These are phyloP conservation scores for Engraulis encrasicolus DNA, from an alignment of 2,113 vertebrate genomes.

Conservation along the genomic window DNA sequence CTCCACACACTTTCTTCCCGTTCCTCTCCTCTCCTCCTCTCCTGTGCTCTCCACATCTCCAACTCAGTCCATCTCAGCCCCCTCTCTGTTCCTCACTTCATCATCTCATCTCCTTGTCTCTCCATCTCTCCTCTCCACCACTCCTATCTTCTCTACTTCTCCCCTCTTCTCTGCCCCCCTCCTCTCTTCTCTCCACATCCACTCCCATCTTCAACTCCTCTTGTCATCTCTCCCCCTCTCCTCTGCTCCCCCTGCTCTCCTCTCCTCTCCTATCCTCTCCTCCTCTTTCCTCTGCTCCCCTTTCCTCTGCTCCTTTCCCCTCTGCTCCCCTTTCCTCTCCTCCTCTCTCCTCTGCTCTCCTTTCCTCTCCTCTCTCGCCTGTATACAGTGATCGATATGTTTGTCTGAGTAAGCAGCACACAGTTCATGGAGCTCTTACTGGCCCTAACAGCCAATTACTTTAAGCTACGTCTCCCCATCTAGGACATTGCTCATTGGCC, in stretches of 20 bases:
- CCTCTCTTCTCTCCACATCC: too few relatives aligned
- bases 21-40: background rate
- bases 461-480: background rate
- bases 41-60: background rate
- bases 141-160: too few relatives aligned
- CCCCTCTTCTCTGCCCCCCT: background rate
- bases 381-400: background rate
- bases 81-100: background rate
- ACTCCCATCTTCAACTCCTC: background rate
- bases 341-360: background rate
- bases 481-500: background rate
- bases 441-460: background rate
- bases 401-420: constrained; percentile 12
- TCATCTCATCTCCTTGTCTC: background rate
- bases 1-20: background rate
- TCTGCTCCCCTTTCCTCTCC: too few relatives aligned
- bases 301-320: too few relatives aligned
- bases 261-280: background rate
- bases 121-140: too few relatives aligned
- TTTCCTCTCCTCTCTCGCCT: background rate
- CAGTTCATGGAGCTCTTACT: background rate
- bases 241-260: background rate
- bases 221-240: too few relatives aligned
- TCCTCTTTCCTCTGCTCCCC: background rate
- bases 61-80: too few relatives aligned